Conservation (phyloP, 2,888 invertebrate species). For the Oegoconia quadripuncta region DNA sequence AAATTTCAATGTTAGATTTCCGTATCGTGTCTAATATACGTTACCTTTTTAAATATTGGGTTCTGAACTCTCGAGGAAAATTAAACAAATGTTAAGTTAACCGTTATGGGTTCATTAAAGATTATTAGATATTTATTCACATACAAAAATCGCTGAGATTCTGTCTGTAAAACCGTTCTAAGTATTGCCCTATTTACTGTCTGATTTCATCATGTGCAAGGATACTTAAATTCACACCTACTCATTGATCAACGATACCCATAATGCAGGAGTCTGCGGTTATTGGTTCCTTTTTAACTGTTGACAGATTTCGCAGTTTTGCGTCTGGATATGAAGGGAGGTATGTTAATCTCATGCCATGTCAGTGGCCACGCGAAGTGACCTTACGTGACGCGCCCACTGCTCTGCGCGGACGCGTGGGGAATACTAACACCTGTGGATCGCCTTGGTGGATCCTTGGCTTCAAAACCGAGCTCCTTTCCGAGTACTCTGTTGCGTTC, state of each 20-base stretch:
- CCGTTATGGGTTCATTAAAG: too few relatives aligned
- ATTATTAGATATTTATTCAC: too few relatives aligned
- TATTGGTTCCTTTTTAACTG: background rate
- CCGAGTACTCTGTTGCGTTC: slow-evolving; percentile 65
- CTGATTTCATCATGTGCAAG: too few relatives aligned
- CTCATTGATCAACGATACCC: too few relatives aligned
- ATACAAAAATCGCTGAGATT: too few relatives aligned
- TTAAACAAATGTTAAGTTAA: too few relatives aligned
- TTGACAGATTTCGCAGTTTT: background rate
- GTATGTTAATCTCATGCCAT: slow-evolving; percentile 58
- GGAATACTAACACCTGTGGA: slow-evolving; percentile 73
- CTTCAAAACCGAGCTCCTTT: slow-evolving; percentile 78
- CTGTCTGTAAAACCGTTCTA: too few relatives aligned
- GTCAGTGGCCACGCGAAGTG: slow-evolving; percentile 66
- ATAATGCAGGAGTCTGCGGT: too few relatives aligned
- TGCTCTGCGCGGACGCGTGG: slow-evolving; percentile 58
- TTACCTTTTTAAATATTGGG: too few relatives aligned
- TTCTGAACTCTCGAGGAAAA: too few relatives aligned
- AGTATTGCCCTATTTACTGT: too few relatives aligned
- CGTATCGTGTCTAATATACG: background rate
- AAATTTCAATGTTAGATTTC: slow-evolving; percentile 1
- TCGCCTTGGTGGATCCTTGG: slow-evolving; percentile 77
- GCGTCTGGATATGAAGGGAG: slow-evolving; percentile 23
- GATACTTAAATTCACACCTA: too few relatives aligned
- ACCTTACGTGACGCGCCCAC: slow-evolving; percentile 74